A percentile compares a stretch with the other conserved stretches of the same genome.
These are phyloP conservation scores for Seriola rivoliana DNA, from an alignment of 2,113 vertebrate genomes.

Conservation along the genomic window DNA sequence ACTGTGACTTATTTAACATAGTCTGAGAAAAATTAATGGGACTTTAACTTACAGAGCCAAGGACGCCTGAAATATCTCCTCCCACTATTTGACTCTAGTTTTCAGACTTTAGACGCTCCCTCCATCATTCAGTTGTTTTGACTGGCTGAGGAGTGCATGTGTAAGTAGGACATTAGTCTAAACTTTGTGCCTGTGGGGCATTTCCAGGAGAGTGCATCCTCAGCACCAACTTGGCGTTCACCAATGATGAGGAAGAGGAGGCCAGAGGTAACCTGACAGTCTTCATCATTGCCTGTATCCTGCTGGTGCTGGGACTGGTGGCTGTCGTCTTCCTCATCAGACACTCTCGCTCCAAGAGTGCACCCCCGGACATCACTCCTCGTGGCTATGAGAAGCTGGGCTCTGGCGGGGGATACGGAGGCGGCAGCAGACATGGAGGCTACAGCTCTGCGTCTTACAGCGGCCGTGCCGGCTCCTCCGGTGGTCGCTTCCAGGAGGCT, in stretches of 20 bases:
- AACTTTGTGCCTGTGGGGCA: not conserved
- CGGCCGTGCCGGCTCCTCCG: conserved; percentile 73
- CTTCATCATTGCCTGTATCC: conserved; percentile 85
- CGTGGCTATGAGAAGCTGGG: conserved; percentile 91
- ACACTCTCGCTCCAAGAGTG: conserved; percentile 82
- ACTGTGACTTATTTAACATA: no score
- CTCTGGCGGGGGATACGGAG: conserved; percentile 71
- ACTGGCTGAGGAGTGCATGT: no score
- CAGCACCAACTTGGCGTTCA: conserved; percentile 74
- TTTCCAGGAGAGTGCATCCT: conserved; percentile 90
- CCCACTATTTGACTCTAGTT: no score
- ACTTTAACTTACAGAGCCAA: no score
- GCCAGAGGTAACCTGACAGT: conserved; percentile 79
- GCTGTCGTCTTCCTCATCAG: conserved; percentile 83
- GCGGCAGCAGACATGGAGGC: conserved; percentile 63
- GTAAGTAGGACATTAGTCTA: not conserved
- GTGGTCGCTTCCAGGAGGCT: conserved; percentile 83
- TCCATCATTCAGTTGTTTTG: no score
- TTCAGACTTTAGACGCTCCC: no score
- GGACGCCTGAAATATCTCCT: no score
- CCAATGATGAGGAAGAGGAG: conserved; percentile 69
- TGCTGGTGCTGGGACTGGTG: conserved; percentile 85
- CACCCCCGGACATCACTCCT: conserved; percentile 56
- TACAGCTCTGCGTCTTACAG: conserved; percentile 66
- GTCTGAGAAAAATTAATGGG: no score